Evolutionary conservation across 2,113 vertebrate genomes (phyloP), one percentile per base, ranked within the genome.

Genomic region (Acanthochromis polyacanthus): DNA sequence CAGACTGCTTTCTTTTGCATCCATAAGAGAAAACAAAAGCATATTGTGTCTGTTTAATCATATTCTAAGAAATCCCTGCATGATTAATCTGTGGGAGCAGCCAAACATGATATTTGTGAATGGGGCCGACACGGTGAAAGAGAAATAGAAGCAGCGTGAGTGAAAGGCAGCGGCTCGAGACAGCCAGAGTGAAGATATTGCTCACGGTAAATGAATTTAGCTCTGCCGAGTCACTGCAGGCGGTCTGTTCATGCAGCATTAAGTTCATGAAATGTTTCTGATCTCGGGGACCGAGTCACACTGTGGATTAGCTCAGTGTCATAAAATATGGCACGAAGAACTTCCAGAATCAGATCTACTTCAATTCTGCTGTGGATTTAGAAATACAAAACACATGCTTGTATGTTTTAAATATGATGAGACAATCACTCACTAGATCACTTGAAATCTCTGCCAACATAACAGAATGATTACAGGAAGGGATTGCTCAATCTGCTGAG

Each of bases 221-320:
- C 57, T 71, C 23, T 65, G 28, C 59, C 0, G 0, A 78, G 75
- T 84, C 72, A 78, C 1, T 70, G 82, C 22, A 0, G 45, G 68
- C 56, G 23, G 71, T 53, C 80, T 64, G 46, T 73, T 84, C 45
- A 71, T 36, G 78, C 58, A 51, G 71, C 57, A 59, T 77, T 75
- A 82, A 65, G 38, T 75, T 78, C 71, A 63, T 32, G 20, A 81
- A 20, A 73, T 62, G 63, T 28, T 66, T 28, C 46, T 71, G 43
- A 38, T 77, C 30, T 58, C 62, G 32, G 53, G 11, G 51, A 70
- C 32, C 15, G 43, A 28, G n/a, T 45, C 36, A 25, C 69, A 36
- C 23, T 19, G 46, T 25, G 57, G 56, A 53, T 55, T 23, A 64
- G 58, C 67, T 52, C n/a, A n/a, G 17, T 0, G 63, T 32, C n/a